A percentile compares a stretch with the other conserved stretches of the same genome.
Conservation (phyloP, 2,797 vertebrate genomes). For the Prunella strophiata region DNA sequence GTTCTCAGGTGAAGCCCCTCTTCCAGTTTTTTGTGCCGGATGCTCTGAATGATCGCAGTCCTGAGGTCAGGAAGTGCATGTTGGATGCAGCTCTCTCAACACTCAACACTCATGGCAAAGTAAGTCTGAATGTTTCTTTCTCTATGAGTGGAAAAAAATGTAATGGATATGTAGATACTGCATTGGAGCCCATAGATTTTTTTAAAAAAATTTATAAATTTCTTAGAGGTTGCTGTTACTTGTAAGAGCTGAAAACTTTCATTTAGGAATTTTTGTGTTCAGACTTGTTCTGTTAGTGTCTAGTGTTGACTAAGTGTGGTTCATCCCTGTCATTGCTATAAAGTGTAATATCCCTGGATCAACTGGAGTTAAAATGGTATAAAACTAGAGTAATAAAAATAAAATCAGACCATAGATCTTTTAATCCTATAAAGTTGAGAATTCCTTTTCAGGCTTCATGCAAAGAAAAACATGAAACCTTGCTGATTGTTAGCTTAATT, state of each 20-base stretch:
- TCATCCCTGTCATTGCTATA: neutral
- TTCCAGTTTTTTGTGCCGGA: constrained; percentile 98
- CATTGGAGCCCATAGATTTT: neutral
- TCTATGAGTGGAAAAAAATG: neutral
- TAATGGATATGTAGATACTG: neutral
- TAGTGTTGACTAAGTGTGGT: neutral
- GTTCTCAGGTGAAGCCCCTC: constrained; percentile 93
- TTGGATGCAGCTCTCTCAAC: constrained; percentile 93
- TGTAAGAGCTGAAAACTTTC: neutral
- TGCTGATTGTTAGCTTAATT: neutral
- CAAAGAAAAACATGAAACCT: neutral
- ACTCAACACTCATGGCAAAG: constrained; percentile 96
- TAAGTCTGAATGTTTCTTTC: constrained; percentile 45
- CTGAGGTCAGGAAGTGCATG: constrained; percentile 96
- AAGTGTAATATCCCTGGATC: neutral
- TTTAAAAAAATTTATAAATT: neutral
- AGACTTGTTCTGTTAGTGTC: neutral
- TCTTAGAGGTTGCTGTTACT: neutral
- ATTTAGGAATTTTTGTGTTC: neutral
- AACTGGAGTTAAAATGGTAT: neutral
- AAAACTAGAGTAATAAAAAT: neutral
- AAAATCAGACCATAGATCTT: neutral
- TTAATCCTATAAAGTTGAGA: neutral
- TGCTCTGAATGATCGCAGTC: constrained; percentile 92
- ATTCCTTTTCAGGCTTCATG: neutral